Evolutionary conservation across 2,888 invertebrate species (phyloP), one percentile per base, ranked within the genome.

Genomic region (Watsonalla cultraria): DNA sequence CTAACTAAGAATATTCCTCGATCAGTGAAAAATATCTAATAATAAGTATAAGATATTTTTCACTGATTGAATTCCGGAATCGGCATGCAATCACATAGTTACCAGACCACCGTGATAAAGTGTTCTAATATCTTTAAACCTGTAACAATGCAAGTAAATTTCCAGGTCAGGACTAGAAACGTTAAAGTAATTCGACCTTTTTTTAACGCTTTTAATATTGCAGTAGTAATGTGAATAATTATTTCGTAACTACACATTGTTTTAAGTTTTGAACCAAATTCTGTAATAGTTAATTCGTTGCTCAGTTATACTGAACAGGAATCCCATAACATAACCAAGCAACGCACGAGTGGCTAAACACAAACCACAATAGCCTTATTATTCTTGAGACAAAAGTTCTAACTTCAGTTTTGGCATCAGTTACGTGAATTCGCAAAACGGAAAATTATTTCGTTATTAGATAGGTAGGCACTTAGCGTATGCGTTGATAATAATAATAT

Each of bases 221-320:
- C 45, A 62, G 58, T 58, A 62, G 51, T 55, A 64, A 60, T 58
- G 24, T 24, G 24, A 24, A 52, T 59, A 60, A 54, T 62, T 55
- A 59, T 75, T 74, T 57, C 66, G 64, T 66, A 66, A 74, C 60
- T 48, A 54, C 49, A 57, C 61, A 67, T 74, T 69, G 70, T 74
- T 68, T 66, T 54, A 53, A 57, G 70, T 74, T 68, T 66, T 54
- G 55, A 57, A 59, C 58, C 53, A 50, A 46, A 53, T 54, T 56
- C 48, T 45, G 51, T 50, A 55, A 55, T 47, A 45, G 51, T 51
- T 46, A 55, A 54, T 52, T 57, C 54, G 52, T 55, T 52, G 53
- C 48, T 51, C 57, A 54, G 47, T 54, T 47, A 46, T 56, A 53
- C 46, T 46, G 51, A 47, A 56, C 39, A 33, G 54, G 50, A 50